phyloP scores from a whole-genome alignment of 64 coral and sea anemone species.

The Porites lutea region DNA sequence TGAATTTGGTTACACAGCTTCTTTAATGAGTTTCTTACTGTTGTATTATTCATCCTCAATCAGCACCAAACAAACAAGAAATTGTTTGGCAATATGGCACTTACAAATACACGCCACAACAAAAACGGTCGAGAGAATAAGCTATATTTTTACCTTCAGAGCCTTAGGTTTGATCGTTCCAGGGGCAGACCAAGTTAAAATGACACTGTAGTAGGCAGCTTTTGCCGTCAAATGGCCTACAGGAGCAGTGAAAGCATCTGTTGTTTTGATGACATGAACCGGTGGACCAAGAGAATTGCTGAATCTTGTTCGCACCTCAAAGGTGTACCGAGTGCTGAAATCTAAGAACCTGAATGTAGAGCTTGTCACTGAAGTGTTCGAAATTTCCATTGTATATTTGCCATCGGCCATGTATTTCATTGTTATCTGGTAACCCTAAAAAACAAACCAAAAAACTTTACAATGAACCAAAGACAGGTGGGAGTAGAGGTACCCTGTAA shows the following conservation, averaged over 20 bases:
- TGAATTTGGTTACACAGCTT: too few species aligned
- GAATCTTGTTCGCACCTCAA: neutral
- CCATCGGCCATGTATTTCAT: neutral
- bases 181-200: conserved; percentile 5
- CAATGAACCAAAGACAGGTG: neutral
- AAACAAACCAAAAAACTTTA: neutral
- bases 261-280: neutral
- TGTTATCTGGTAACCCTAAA: conserved; percentile 4
- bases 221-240: neutral
- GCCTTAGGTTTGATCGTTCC: neutral
- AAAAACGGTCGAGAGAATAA: neutral
- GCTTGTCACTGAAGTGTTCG: neutral
- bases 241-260: conserved; percentile 1
- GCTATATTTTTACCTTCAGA: neutral
- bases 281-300: neutral
- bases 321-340: neutral
- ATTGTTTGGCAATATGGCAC: too few species aligned
- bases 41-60: too few species aligned
- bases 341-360: neutral
- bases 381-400: neutral
- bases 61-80: too few species aligned
- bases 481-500: too few species aligned
- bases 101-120: neutral
- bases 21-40: too few species aligned
- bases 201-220: neutral